Conservation (phyloP, 2,797 vertebrate species). For the Bryconaethiops microstoma region DNA sequence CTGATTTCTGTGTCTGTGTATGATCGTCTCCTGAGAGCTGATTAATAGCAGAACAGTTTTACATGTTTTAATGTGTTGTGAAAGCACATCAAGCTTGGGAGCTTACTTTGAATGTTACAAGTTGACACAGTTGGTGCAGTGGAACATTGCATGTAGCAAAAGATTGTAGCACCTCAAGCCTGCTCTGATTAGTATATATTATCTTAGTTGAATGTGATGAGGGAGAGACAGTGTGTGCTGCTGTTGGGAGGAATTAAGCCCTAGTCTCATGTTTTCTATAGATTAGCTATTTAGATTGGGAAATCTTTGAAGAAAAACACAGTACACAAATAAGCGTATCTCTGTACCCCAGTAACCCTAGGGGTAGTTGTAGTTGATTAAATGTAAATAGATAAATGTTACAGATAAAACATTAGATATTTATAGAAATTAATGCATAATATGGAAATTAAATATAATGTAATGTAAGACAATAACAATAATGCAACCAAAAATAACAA, state of each 20-base stretch:
- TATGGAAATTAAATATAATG: too few species aligned
- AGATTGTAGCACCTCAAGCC: not conserved
- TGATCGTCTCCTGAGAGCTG: not conserved
- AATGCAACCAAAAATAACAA: too few species aligned
- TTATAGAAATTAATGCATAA: too few species aligned
- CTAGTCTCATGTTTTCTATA: not conserved
- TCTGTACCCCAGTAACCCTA: too few species aligned
- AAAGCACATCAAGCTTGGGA: not conserved
- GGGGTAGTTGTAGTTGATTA: too few species aligned
- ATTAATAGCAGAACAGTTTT: not conserved
- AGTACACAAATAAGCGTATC: too few species aligned
- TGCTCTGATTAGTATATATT: constrained; percentile 8
- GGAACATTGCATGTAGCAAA: not conserved
- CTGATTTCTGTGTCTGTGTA: too few species aligned
- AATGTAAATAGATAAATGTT: too few species aligned
- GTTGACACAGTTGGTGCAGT: not conserved
- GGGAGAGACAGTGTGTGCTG: not conserved
- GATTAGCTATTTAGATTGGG: constrained; percentile 2
- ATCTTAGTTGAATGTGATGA: not conserved
- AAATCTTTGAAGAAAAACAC: too few species aligned
- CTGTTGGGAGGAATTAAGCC: not conserved
- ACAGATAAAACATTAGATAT: too few species aligned
- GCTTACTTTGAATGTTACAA: not conserved
- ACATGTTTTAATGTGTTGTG: not conserved
- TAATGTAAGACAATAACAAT: too few species aligned